These are phyloP conservation scores for Nothobranchius kuhntae DNA, from an alignment of 2,113 vertebrate genomes.

Conservation along the genomic window DNA sequence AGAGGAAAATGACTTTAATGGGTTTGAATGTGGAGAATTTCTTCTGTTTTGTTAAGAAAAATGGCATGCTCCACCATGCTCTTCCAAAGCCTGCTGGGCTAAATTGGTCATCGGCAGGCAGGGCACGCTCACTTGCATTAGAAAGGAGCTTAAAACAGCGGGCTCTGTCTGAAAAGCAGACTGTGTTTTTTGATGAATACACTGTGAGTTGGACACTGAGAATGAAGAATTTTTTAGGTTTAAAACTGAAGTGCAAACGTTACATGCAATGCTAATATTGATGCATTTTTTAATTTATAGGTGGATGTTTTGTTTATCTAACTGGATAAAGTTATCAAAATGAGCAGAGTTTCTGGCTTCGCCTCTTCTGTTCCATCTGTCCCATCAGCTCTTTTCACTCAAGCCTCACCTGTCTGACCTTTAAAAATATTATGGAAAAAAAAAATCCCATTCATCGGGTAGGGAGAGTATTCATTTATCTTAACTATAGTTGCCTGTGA, in stretches of 20 bases:
- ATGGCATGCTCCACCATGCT: slow-evolving; percentile 47
- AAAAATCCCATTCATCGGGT: slow-evolving; percentile 20
- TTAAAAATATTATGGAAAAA: slow-evolving; percentile 25
- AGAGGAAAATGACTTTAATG: slow-evolving; percentile 63
- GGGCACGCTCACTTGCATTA: slow-evolving; percentile 57
- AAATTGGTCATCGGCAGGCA: slow-evolving; percentile 46
- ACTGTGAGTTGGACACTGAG: slow-evolving; percentile 17
- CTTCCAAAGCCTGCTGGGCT: slow-evolving; percentile 60
- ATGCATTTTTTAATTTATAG: no score
- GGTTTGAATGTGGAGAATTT: slow-evolving; percentile 62
- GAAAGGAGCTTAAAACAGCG: slow-evolving; percentile 38
- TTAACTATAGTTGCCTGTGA: slow-evolving; percentile 47
- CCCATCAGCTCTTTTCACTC: slow-evolving; percentile 2
- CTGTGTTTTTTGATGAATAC: no score
- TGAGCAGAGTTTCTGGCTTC: no score
- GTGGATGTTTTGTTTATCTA: no score
- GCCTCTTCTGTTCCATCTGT: no score
- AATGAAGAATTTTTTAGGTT: slow-evolving; percentile 1
- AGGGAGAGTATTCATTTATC: slow-evolving; percentile 27
- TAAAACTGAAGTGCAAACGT: slow-evolving; percentile 21
- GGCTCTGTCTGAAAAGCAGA: slow-evolving; percentile 36
- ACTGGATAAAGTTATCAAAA: no score
- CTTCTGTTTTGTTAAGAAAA: slow-evolving; percentile 38
- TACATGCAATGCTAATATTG: slow-evolving; percentile 27
- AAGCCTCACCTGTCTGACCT: slow-evolving; percentile 29